Percentiles rank a stretch among this genome's conserved stretches.
Conservation (phyloP, 2,888 invertebrate genomes). For the Sipha maydis region DNA sequence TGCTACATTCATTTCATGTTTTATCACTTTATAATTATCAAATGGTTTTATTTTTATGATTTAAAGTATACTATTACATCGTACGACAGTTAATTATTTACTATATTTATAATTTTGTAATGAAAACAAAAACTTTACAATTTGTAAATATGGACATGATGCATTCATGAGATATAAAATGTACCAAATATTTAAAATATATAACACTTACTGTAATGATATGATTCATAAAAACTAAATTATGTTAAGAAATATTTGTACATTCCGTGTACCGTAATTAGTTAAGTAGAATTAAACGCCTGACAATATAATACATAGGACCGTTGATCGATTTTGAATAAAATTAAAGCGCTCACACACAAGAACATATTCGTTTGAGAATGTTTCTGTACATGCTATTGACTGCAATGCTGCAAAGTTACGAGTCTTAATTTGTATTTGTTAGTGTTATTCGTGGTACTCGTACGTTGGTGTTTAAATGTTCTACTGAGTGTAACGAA, state of each 20-base stretch:
- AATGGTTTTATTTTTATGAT: no score
- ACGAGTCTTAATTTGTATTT: not conserved
- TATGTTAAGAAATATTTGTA: not conserved
- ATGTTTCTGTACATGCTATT: no score
- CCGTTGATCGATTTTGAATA: not conserved
- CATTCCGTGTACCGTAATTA: not conserved
- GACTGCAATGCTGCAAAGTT: not conserved
- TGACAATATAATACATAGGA: not conserved
- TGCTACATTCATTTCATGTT: no score
- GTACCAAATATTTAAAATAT: no score
- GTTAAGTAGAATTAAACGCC: not conserved
- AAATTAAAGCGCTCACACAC: not conserved
- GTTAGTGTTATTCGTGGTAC: not conserved
- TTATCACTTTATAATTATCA: no score
- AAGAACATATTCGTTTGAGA: not conserved
- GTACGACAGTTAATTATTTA: no score
- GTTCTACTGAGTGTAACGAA: not conserved
- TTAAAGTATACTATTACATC: no score
- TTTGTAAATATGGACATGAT: no score
- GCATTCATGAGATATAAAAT: no score
- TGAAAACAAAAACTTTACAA: no score
- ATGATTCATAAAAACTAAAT: not conserved
- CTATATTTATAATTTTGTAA: no score
- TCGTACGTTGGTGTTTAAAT: no score
- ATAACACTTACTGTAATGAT: not conserved